Evolutionary conservation across 2,113 vertebrate genomes (phyloP).

Genomic region (Loxodonta africana): DNA sequence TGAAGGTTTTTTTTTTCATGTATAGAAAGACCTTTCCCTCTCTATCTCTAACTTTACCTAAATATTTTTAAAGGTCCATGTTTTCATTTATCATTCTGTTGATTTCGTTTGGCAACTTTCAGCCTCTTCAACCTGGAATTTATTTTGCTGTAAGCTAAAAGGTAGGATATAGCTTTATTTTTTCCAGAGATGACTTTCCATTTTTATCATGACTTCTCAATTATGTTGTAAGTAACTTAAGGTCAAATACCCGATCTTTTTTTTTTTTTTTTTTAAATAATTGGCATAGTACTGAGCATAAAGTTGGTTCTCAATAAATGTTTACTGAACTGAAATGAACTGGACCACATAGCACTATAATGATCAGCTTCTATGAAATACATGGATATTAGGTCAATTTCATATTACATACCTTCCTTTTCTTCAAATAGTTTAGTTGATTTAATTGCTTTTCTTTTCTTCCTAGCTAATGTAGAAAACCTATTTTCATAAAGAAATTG

Average conservation of each 20-base stretch:
- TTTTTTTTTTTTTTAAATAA: not conserved
- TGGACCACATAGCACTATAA: not conserved
- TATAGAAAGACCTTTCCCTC: not conserved
- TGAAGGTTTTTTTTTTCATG: not conserved
- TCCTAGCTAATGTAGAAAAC: not conserved
- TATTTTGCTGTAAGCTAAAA: not conserved
- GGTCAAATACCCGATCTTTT: not conserved
- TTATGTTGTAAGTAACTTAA: not conserved
- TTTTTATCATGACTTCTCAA: conserved; percentile 28
- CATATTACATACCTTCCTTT: not conserved
- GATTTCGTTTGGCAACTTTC: not conserved
- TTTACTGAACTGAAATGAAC: conserved; percentile 25
- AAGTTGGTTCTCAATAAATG: conserved; percentile 17
- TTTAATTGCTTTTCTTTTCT: conserved; percentile 1
- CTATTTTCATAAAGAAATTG: not conserved
- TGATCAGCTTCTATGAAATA: not conserved
- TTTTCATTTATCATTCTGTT: not conserved
- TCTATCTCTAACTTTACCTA: not conserved
- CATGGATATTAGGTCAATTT: not conserved
- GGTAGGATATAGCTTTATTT: not conserved
- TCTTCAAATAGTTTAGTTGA: conserved; percentile 32
- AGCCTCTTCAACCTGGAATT: not conserved
- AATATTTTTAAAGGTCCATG: not conserved
- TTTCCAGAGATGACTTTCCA: not conserved
- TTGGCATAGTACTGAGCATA: not conserved